Percentiles rank a stretch among this genome's conserved stretches.
Conservation (phyloP, 1,140 invertebrate genomes). For the Aricia agestis region DNA sequence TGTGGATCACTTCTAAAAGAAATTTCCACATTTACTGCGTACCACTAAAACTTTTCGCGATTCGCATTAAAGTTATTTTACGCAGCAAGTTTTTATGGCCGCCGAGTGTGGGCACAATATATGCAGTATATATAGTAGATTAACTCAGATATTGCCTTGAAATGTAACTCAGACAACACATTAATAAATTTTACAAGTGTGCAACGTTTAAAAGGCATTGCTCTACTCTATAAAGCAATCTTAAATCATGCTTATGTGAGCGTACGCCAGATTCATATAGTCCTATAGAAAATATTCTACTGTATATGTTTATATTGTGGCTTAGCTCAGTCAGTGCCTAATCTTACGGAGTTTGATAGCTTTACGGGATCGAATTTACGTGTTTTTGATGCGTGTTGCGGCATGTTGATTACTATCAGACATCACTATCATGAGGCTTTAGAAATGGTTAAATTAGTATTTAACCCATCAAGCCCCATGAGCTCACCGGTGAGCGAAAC, state of each 20-base stretch:
- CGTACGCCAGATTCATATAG: no score
- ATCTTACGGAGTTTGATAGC: conserved; percentile 23
- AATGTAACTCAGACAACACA: no score
- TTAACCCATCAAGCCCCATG: no score
- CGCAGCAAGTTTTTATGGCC: conserved; percentile 41
- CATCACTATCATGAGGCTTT: not conserved
- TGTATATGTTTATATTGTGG: no score
- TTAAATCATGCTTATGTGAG: no score
- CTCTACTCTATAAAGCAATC: no score
- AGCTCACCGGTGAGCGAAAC: no score
- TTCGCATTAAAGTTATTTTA: conserved; percentile 44
- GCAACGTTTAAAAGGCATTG: no score
- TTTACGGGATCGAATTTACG: conserved; percentile 20
- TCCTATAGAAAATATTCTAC: no score
- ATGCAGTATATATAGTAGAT: no score
- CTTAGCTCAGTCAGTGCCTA: conserved; percentile 17
- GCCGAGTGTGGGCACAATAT: conserved; percentile 32
- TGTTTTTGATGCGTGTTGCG: conserved; percentile 17
- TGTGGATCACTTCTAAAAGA: not conserved
- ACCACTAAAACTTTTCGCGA: conserved; percentile 42
- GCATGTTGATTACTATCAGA: not conserved
- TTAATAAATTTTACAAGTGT: no score
- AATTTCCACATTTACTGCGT: conserved; percentile 26
- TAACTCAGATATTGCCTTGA: no score
- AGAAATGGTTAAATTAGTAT: not conserved